Conservation (phyloP, 1,140 invertebrate species). For the Sycophaga agraensis region DNA sequence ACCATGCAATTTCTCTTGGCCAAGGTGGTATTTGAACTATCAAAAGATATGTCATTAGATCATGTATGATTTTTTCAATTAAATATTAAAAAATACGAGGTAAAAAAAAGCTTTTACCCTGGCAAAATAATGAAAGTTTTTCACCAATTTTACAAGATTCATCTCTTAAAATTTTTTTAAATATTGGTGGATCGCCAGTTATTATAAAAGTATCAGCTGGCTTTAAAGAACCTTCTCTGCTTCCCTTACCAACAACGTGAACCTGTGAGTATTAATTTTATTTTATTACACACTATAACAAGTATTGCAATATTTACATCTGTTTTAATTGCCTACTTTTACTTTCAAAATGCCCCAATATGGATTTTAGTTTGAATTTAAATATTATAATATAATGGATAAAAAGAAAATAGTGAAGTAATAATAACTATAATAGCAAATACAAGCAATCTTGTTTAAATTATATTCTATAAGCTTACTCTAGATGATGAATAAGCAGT, state of each 20-base stretch:
- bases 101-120: constrained; percentile 60
- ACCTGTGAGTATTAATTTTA: too few species aligned
- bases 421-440: background rate
- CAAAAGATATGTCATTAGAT: too few species aligned
- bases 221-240: constrained; percentile 65
- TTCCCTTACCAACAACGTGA: constrained; percentile 71
- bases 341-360: background rate
- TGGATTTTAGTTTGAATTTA: too few species aligned
- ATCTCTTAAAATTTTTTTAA: constrained; percentile 71
- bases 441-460: background rate
- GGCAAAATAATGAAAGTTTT: constrained; percentile 68
- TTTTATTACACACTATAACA: too few species aligned
- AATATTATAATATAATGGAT: too few species aligned
- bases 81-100: background rate
- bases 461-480: constrained; percentile 36
- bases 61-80: constrained; percentile 13
- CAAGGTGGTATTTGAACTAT: constrained; percentile 77
- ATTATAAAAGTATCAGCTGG: constrained; percentile 59
- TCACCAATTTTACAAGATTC: constrained; percentile 77
- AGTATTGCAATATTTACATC: too few species aligned
- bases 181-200: constrained; percentile 71
- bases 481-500: constrained; percentile 77
- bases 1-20: constrained; percentile 78
- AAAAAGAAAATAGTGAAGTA: too few species aligned
- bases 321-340: background rate